phyloP scores from a whole-genome alignment of 2,113 vertebrate genomes.

The Cisticola juncidis region DNA sequence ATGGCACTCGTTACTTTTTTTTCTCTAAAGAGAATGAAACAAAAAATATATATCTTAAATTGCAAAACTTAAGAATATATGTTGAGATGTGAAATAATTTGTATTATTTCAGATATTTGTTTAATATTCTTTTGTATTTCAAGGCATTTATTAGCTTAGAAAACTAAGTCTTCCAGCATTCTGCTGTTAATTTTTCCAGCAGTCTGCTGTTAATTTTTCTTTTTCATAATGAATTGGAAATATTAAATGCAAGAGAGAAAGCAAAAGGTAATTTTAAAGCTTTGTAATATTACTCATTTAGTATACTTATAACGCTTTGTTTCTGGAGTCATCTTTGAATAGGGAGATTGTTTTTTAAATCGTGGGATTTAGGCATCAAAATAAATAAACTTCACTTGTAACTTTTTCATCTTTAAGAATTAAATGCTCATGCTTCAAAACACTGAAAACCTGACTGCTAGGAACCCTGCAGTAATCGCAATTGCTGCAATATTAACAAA shows the following conservation, averaged over 20 bases:
- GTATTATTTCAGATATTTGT: neutral
- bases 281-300: neutral
- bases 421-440: neutral
- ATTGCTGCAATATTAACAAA: neutral
- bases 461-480: neutral
- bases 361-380: neutral
- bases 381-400: neutral
- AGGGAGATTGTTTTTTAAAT: neutral
- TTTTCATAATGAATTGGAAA: neutral
- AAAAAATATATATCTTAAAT: neutral
- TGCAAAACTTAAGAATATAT: neutral
- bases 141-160: neutral
- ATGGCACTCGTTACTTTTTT: neutral
- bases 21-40: neutral
- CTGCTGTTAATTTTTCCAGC: neutral
- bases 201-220: neutral
- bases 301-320: neutral
- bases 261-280: neutral
- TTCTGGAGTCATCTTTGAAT: neutral
- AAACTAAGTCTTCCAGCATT: neutral
- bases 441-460: neutral
- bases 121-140: neutral
- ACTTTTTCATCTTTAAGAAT: neutral
- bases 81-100: neutral
- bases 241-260: neutral